These are phyloP conservation scores for Lobophora halterata DNA, from an alignment of 2,888 invertebrate species.

Conservation along the genomic window DNA sequence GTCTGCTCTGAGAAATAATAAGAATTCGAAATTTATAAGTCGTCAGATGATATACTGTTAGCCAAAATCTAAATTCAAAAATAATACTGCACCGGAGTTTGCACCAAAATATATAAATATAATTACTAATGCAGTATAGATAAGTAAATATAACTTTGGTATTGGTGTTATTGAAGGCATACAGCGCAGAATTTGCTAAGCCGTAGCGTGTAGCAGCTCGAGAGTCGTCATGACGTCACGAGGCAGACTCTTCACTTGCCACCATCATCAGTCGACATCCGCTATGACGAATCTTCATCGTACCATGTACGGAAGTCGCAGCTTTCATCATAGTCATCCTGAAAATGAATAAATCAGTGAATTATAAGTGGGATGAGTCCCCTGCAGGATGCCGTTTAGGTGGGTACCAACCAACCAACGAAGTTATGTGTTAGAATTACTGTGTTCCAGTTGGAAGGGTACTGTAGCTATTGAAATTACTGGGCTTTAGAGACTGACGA, in stretches of 20 bases:
- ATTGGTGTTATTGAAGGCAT: conserved; percentile 58
- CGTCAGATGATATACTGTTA: conserved; percentile 23
- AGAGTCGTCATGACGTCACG: conserved; percentile 37
- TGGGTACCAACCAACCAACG: no score
- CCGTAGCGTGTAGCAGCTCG: conserved; percentile 23
- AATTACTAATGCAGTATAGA: conserved; percentile 58
- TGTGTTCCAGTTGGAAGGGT: no score
- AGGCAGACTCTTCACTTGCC: conserved; percentile 35
- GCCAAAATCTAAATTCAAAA: conserved; percentile 44
- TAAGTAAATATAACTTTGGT: conserved; percentile 69
- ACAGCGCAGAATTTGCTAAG: conserved; percentile 10
- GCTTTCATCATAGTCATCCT: conserved; percentile 75
- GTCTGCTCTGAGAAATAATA: conserved; percentile 23
- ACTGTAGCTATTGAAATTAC: no score
- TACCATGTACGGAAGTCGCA: conserved; percentile 73
- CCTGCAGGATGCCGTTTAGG: no score
- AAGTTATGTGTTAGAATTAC: no score
- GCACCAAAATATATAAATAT: conserved; percentile 45
- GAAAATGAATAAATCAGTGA: no score
- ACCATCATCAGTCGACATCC: conserved; percentile 32
- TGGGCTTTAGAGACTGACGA: no score
- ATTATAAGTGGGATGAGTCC: no score
- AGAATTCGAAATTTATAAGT: conserved; percentile 21
- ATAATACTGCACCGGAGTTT: conserved; percentile 53
- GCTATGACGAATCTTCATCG: conserved; percentile 77